Conservation (phyloP, 2,888 invertebrate species). For the Campoplex nolae region DNA sequence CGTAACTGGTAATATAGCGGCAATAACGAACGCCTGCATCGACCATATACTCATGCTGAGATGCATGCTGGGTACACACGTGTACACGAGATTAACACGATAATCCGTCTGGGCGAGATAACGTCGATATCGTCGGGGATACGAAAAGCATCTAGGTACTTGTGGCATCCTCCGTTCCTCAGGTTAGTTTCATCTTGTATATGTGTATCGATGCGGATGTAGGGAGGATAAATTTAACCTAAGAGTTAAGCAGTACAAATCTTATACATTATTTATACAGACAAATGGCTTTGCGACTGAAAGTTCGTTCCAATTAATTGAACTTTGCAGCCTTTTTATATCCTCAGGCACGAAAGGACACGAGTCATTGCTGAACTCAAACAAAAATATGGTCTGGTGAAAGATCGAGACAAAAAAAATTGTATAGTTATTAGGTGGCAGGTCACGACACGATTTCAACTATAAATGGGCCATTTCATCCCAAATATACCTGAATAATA, state of each 20-base stretch:
- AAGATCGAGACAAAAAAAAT: not conserved
- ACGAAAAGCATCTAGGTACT: constrained; percentile 50
- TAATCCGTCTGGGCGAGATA: constrained; percentile 69
- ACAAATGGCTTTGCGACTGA: constrained; percentile 1
- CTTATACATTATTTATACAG: not conserved
- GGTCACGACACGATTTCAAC: not conserved
- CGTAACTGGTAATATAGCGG: constrained; percentile 28
- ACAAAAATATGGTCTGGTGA: not conserved
- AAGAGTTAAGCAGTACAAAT: not conserved
- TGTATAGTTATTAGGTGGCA: not conserved
- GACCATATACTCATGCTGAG: constrained; percentile 43
- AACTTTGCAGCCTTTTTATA: not conserved
- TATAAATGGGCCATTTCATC: not conserved
- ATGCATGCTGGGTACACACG: constrained; percentile 50
- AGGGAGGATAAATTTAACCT: not conserved
- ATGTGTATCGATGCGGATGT: not conserved
- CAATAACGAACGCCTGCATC: constrained; percentile 22
- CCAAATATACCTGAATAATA: too few species aligned
- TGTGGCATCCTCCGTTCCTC: constrained; percentile 30
- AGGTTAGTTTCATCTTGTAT: not conserved
- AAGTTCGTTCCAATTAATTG: not conserved
- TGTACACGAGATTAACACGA: constrained; percentile 69
- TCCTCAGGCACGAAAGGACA: not conserved
- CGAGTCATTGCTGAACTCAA: not conserved
- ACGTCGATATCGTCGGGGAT: constrained; percentile 60